phyloP scores from a whole-genome alignment of 2,113 vertebrate species.

The Fulica atra region DNA sequence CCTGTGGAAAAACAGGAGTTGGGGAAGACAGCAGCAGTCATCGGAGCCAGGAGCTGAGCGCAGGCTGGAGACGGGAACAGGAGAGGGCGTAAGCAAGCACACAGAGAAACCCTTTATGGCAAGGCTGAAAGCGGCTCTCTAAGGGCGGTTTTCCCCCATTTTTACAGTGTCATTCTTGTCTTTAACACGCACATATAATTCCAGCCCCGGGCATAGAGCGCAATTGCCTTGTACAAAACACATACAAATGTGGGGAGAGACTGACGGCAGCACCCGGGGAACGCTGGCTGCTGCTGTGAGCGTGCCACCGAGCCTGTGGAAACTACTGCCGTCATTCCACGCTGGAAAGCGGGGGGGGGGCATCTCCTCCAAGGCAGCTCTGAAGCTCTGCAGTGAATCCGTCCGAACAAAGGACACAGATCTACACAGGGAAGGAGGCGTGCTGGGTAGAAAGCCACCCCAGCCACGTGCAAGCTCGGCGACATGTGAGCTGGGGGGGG shows the following conservation, averaged over 20 bases:
- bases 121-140: neutral
- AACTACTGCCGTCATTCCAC: neutral
- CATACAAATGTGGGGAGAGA: neutral
- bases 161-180: neutral
- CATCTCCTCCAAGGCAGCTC: neutral
- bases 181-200: neutral
- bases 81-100: conserved; percentile 54
- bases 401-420: neutral
- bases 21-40: neutral
- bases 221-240: neutral
- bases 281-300: no score
- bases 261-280: neutral
- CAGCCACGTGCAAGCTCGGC: neutral
- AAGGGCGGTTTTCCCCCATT: neutral
- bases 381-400: neutral
- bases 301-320: neutral
- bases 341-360: neutral
- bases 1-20: conserved; percentile 14
- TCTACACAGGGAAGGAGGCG: neutral
- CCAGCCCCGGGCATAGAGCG: neutral
- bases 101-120: conserved; percentile 34
- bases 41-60: conserved; percentile 8
- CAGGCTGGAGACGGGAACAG: conserved; percentile 38
- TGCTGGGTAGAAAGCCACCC: neutral
- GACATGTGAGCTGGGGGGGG: neutral